A percentile compares a stretch with the other conserved stretches of the same genome.
Conservation (phyloP, 2,888 invertebrate species). For the Neria commutata region DNA sequence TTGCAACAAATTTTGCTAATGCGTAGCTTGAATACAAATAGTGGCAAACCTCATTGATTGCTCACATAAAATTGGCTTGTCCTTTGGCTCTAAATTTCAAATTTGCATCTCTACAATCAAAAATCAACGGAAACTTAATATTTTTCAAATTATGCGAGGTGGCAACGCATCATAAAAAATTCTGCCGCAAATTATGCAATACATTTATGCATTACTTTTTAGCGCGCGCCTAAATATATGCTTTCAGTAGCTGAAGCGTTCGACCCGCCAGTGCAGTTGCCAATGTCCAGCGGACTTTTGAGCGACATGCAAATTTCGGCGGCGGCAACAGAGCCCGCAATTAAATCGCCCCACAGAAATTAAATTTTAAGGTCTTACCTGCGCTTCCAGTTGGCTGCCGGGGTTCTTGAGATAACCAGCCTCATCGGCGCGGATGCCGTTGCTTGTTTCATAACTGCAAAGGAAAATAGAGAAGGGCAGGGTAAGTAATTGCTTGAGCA, state of each 20-base stretch:
- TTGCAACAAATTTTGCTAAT: no score
- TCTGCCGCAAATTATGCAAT: no score
- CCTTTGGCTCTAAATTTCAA: no score
- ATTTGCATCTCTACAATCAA: no score
- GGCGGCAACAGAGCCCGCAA: not conserved
- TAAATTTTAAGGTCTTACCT: conserved; percentile 52
- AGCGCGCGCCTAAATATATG: conserved; percentile 22
- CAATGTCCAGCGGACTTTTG: conserved; percentile 6
- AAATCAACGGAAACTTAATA: no score
- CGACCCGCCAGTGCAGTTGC: not conserved
- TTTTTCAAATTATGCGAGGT: no score
- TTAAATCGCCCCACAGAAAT: not conserved
- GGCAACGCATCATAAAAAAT: no score
- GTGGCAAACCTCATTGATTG: no score
- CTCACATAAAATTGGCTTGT: no score
- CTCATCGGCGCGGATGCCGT: conserved; percentile 70
- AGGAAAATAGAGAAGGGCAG: not conserved
- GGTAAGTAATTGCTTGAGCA: not conserved
- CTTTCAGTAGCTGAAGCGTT: conserved; percentile 2
- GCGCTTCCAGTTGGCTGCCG: conserved; percentile 66
- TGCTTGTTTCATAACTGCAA: conserved; percentile 69
- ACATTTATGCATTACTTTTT: no score
- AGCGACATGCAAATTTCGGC: conserved; percentile 15
- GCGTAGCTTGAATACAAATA: no score
- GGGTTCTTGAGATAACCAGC: conserved; percentile 68